Evolutionary conservation across 2,113 vertebrate genomes (phyloP).

Genomic region (Corynorhinus townsendii): DNA sequence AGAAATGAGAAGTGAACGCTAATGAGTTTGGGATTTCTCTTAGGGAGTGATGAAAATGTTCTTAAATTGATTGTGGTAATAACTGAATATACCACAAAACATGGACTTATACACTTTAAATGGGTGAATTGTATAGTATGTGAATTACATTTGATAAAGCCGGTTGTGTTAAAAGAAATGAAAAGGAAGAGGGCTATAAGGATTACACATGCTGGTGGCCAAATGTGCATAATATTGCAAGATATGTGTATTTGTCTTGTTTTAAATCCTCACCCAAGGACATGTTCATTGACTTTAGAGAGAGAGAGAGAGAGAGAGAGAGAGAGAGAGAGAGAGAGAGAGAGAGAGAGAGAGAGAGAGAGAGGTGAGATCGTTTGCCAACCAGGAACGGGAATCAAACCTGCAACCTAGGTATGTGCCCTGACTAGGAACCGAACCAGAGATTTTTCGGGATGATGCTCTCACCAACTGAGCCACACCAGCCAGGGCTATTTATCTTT

Average conservation of each 20-base stretch:
- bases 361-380: too few species aligned
- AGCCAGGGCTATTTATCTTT: background rate
- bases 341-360: too few species aligned
- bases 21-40: background rate
- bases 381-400: background rate
- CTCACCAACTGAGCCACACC: background rate
- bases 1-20: background rate
- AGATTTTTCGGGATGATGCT: background rate
- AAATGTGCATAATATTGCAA: background rate
- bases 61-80: background rate
- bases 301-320: background rate
- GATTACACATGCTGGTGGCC: too few species aligned
- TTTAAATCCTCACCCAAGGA: background rate
- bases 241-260: background rate
- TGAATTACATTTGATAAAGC: background rate
- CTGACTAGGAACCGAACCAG: too few species aligned
- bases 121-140: background rate
- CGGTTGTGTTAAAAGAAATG: background rate
- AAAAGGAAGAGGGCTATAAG: background rate
- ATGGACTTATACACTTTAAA: background rate
- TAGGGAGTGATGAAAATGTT: background rate
- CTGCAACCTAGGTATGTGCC: too few species aligned
- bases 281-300: background rate
- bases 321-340: background rate
- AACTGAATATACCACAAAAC: background rate